Evolutionary conservation across 2,888 invertebrate genomes (phyloP), one percentile per base, ranked within the genome.

Genomic region (Augiades crinisus): DNA sequence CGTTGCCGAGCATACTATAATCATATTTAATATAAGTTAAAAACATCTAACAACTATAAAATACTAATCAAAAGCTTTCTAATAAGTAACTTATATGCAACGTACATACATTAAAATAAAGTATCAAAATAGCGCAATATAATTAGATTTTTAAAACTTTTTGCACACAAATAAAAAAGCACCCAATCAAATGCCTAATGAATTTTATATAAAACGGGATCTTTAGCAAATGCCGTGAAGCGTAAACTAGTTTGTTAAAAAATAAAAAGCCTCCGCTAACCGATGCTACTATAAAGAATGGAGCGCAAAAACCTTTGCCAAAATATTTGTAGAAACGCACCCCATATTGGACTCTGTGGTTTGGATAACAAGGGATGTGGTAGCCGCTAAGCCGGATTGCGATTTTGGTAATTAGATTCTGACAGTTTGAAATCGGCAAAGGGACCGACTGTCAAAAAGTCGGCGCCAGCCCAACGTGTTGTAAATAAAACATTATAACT

Each of bases 391-490:
- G 54, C 53, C 57, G 21, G 54, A 54, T 56, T 50, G 56, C 63
- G 62, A 66, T 62, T 69, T 75, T 76, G 72, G 77, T 87, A 87
- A 88, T 88, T 86, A 85, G 83, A 87, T 87, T 87, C 85, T 80
- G 85, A 84, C 86, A 85, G 83, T 74, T 82, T 73, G 80, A 76
- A 75, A 76, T 76, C 75, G 70, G 73, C 83, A 88, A 88, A 88
- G 84, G 77, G 64, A 72, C 85, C 87, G 87, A 78, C 81, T 85
- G 86, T 86, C 86, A 84, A 84, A 81, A 81, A 78, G 70, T 67
- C 80, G 88, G 86, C 87, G 86, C 86, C 86, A 79, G 67, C 63
- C n/a, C 70, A 69, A 70, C 68, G 74, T 65, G 81, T 66, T 68
- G 75, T 78, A 81, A 84, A 84, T 78, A 83, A 85, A 83, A 75